These are phyloP conservation scores for Chaetodon trifasciatus DNA, from an alignment of 2,797 vertebrate genomes.

Conservation along the genomic window DNA sequence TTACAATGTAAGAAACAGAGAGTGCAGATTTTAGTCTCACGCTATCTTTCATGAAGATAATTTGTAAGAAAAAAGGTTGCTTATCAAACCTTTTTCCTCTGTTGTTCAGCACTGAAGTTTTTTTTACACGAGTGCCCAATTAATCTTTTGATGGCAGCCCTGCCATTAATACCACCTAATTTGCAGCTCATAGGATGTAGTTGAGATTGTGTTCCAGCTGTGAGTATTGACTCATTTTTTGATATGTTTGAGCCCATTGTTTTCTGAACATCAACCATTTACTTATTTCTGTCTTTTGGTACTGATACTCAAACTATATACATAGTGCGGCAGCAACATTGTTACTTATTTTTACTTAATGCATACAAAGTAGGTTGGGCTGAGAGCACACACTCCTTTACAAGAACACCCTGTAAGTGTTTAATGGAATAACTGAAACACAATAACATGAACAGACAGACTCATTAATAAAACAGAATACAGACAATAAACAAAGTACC, in stretches of 20 bases:
- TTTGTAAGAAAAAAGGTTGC: background rate
- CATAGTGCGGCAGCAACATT: no score
- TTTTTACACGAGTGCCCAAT: background rate
- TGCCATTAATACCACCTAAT: background rate
- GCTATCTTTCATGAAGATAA: background rate
- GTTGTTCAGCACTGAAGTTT: background rate
- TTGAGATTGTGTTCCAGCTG: background rate
- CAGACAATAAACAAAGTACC: background rate
- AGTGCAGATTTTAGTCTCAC: background rate
- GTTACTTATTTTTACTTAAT: background rate
- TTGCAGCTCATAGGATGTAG: background rate
- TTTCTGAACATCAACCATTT: no score
- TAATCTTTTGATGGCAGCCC: background rate
- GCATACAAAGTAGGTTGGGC: background rate
- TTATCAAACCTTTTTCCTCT: background rate
- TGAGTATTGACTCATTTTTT: no score
- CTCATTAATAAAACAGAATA: background rate
- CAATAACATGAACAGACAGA: background rate
- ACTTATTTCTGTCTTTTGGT: no score
- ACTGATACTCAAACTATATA: no score
- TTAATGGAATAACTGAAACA: slow-evolving; percentile 1
- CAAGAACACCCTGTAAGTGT: background rate
- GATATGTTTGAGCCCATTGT: no score
- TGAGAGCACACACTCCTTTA: background rate
- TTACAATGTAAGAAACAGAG: background rate